Base-by-base conservation (phyloP, 2,888 invertebrate species). In the Falcaria lacertinaria region DNA sequence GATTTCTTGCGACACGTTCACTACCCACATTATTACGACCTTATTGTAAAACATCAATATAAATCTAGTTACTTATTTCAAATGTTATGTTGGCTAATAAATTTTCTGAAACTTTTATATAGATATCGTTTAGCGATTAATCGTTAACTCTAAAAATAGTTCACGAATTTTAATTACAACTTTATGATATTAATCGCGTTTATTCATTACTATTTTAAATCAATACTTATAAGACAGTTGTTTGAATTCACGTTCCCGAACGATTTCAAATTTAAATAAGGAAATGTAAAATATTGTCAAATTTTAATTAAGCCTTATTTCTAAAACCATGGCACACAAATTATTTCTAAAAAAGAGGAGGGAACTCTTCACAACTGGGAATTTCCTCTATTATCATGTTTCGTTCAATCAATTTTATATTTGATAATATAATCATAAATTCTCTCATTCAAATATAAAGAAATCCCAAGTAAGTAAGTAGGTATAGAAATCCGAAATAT, bases 321-420 rank as follows among this genome's bases (percentile, higher is more conserved):
- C 81, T 84, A 86, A 78, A 80, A 81, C 60, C 75, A 88, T 89
- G 88, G 87, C 88, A 89, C 88, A 77, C 70, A 85, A 85, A 84
- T 76, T 83, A 84, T 77, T 73, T 75, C 78, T 84, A 85, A 85
- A 79, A 77, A 74, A 86, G n/a, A n/a, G 88, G 89, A 88, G 84
- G 89, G 89, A 88, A 78, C 80, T 62, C 68, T 77, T 88, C 89
- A 89, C 89, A 89, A 88, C 87, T 74, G 79, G 80, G 69, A 54
- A 70, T 70, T 63, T 64, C 60, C 55, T 63, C 59, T 69, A 71
- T 70, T 64, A 68, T 64, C 59, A 44, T 62, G 55, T 60, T 74
- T 74, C 65, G 64, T 71, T 76, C 54, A 55, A 63, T 58, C 61
- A 49, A 62, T 58, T 55, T 61, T 57, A 54, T 52, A 19, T 16